These are phyloP conservation scores for Steinernema feltiae DNA, from an alignment of 1,140 invertebrate species.

Conservation along the genomic window DNA sequence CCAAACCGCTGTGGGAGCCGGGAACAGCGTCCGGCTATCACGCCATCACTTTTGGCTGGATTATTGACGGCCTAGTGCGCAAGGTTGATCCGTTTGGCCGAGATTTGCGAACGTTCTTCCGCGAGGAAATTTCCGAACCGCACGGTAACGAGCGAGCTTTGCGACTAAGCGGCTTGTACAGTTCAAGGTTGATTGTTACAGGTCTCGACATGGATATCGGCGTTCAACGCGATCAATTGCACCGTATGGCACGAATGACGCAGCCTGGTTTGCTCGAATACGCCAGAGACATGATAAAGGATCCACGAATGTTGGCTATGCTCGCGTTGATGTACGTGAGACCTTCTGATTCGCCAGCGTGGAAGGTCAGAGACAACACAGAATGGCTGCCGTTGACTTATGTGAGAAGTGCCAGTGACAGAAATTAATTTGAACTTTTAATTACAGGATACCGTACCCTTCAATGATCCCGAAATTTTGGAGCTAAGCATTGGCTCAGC, in stretches of 20 bases:
- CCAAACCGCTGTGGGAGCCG: conserved; percentile 50
- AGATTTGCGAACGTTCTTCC: conserved; percentile 56
- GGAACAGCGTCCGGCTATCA: conserved; percentile 58
- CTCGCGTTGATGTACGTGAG: conserved; percentile 25
- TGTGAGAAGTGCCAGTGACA: conserved; percentile 20
- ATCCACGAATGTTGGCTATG: conserved; percentile 33
- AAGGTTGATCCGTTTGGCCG: conserved; percentile 55
- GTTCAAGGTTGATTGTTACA: not conserved
- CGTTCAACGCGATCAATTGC: conserved; percentile 13
- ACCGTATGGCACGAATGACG: conserved; percentile 26
- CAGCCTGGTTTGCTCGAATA: conserved; percentile 28
- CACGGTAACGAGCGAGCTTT: conserved; percentile 45
- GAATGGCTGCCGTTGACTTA: conserved; percentile 23
- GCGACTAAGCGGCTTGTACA: not conserved
- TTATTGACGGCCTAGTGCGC: conserved; percentile 58
- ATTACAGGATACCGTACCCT: conserved; percentile 30
- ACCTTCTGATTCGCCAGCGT: conserved; percentile 18
- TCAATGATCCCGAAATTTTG: conserved; percentile 38
- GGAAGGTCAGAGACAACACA: conserved; percentile 28
- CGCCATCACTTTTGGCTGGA: conserved; percentile 57
- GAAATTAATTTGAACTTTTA: no score
- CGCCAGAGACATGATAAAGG: conserved; percentile 29
- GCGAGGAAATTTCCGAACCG: conserved; percentile 58
- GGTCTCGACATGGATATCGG: conserved; percentile 33
- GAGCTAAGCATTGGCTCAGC: conserved; percentile 25